Percentiles rank a stretch among this genome's conserved stretches.
These are phyloP conservation scores for Ageneiosus marmoratus DNA, from an alignment of 2,113 vertebrate genomes.

Conservation along the genomic window DNA sequence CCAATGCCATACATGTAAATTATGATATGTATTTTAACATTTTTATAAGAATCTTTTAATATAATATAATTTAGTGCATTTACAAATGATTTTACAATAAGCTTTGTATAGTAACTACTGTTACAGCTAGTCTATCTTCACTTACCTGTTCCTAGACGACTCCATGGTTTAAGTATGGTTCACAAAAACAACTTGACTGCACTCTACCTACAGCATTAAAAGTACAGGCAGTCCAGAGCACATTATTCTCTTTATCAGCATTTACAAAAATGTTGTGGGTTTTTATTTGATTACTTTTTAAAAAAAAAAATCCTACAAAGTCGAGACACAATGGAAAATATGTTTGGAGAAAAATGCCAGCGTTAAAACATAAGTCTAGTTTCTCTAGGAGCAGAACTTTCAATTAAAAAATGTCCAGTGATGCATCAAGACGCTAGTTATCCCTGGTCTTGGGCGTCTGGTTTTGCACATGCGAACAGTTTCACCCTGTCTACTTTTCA, in stretches of 20 bases:
- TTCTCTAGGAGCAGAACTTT: not conserved
- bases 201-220: not conserved
- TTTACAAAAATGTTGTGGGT: not conserved
- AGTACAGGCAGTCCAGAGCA: not conserved
- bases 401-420: not conserved
- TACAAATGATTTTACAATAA: not conserved
- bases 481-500: conserved; percentile 33
- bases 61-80: too few relatives aligned
- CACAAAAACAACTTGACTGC: not conserved
- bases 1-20: not conserved
- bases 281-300: too few relatives aligned
- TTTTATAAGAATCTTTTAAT: not conserved
- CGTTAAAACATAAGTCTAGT: not conserved
- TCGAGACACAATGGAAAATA: not conserved
- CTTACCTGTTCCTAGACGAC: not conserved
- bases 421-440: not conserved
- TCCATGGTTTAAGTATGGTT: not conserved
- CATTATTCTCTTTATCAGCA: not conserved
- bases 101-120: not conserved
- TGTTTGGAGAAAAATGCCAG: too few relatives aligned
- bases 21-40: not conserved
- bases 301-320: not conserved
- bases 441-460: not conserved
- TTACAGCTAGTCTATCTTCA: not conserved
- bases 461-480: conserved; percentile 13